Evolutionary conservation across 2,888 invertebrate genomes (phyloP).

Genomic region (Xylota sylvarum): DNA sequence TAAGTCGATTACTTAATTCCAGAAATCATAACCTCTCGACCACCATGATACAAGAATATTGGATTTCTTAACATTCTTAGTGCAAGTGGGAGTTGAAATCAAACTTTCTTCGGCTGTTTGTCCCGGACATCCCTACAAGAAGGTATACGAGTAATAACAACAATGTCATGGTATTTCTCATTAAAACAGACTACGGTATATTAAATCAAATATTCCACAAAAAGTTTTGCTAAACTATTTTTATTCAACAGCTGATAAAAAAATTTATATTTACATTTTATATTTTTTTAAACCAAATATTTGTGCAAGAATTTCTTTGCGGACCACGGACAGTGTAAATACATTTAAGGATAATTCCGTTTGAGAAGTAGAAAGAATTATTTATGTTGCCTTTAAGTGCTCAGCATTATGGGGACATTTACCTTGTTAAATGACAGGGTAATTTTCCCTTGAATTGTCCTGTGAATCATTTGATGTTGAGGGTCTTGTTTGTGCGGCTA

Average conservation of each 20-base stretch:
- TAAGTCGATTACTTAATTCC: no score
- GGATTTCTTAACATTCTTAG: no score
- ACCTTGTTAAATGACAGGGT: conserved; percentile 42
- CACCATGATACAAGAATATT: no score
- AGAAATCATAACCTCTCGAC: no score
- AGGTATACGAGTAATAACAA: no score
- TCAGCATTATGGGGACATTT: conserved; percentile 39
- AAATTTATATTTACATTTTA: background rate
- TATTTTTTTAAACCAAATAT: conserved; percentile 14
- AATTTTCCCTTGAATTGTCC: conserved; percentile 29
- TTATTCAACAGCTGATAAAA: background rate
- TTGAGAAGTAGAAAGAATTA: conserved; percentile 37
- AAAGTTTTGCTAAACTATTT: background rate
- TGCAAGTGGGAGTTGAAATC: no score
- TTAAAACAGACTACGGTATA: no score
- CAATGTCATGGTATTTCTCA: no score
- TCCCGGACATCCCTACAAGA: no score
- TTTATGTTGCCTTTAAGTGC: conserved; percentile 33
- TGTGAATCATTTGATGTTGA: conserved; percentile 35
- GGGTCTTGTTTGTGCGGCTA: conserved; percentile 42
- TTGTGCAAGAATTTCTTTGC: background rate
- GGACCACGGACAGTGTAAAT: conserved; percentile 13
- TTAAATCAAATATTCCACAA: no score
- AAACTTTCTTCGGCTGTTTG: no score
- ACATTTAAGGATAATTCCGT: conserved; percentile 45